Conservation (phyloP, 2,888 invertebrate genomes). For the Sphaeridia pumilis region DNA sequence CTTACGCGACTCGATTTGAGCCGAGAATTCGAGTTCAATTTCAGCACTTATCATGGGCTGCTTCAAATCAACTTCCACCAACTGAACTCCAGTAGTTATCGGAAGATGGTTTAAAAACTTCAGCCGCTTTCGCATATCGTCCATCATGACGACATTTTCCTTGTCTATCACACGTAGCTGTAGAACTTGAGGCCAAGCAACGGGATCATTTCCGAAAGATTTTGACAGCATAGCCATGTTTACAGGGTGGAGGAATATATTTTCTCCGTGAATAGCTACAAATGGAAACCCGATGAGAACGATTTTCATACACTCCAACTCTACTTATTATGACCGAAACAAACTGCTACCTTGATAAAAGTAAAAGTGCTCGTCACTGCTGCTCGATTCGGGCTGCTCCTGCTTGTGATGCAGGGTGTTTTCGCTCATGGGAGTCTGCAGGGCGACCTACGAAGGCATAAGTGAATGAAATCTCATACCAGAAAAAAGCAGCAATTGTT, state of each 20-base stretch:
- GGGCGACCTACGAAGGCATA: too few relatives aligned
- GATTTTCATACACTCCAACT: not conserved
- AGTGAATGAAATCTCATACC: too few relatives aligned
- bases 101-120: slow-evolving; percentile 77
- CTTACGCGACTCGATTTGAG: slow-evolving; percentile 60
- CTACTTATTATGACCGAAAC: not conserved
- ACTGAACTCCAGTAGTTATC: slow-evolving; percentile 75
- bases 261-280: slow-evolving; percentile 78
- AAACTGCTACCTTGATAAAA: slow-evolving; percentile 73
- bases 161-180: slow-evolving; percentile 72
- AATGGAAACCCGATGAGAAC: slow-evolving; percentile 29
- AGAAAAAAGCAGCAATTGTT: too few relatives aligned
- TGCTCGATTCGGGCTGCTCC: too few relatives aligned
- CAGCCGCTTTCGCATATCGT: slow-evolving; percentile 62
- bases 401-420: too few relatives aligned
- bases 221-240: slow-evolving; percentile 80
- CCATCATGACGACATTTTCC: slow-evolving; percentile 71
- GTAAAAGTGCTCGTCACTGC: slow-evolving; percentile 52
- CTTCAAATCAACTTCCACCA: slow-evolving; percentile 72
- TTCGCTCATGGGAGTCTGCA: too few relatives aligned
- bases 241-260: slow-evolving; percentile 78
- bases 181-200: slow-evolving; percentile 60
- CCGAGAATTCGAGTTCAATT: slow-evolving; percentile 50
- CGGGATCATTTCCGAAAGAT: slow-evolving; percentile 64
- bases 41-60: slow-evolving; percentile 57